Evolutionary conservation across 2,113 vertebrate genomes (phyloP), one percentile per base, ranked within the genome.

Genomic region (Prionailurus viverrinus): DNA sequence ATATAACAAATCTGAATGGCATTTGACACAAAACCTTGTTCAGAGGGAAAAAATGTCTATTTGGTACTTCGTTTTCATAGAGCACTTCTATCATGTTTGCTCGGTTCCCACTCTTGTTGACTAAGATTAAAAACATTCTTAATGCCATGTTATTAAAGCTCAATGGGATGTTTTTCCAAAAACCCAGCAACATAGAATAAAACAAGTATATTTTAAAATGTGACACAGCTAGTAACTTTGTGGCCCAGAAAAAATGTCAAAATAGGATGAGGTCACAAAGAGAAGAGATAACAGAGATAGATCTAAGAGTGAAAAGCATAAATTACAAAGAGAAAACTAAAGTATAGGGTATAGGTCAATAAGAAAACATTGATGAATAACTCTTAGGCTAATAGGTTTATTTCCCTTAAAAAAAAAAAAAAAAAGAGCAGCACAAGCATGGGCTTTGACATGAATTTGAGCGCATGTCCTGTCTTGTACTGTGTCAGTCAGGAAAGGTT

Each of bases 131-230:
- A 88, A 61, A 11, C 69, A 73, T 85, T 89, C 90, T 80, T 82
- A 74, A 87, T 58, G 51, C 21, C 71, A 0, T 58, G 65, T 93
- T 79, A 91, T 63, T 58, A 74, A 23, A 41, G 48, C 19, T 93
- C 15, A 94, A 90, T 63, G 39, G 48, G 53, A 85, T 83, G 53
- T 41, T 90, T 82, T 19, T 89, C 36, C 11, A 63, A 61, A 90
- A 90, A 96, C 12, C 48, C 69, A 86, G 27, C 73, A 31, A 87
- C 23, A 12, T 36, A 79, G 36, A 89, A 92, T 3, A 78, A 13
- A 95, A 33, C 18, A 21, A 89, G 10, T 65, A 4, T 68, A 93
- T 81, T 95, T 96, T 41, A 91, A 94, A 92, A 91, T 73, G 86
- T 27, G 80, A 80, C 41, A 80, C 0, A 84, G n/a, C 45, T 82